Evolutionary conservation across 2,888 invertebrate species (phyloP).

Genomic region (Andrena chrysosceles): DNA sequence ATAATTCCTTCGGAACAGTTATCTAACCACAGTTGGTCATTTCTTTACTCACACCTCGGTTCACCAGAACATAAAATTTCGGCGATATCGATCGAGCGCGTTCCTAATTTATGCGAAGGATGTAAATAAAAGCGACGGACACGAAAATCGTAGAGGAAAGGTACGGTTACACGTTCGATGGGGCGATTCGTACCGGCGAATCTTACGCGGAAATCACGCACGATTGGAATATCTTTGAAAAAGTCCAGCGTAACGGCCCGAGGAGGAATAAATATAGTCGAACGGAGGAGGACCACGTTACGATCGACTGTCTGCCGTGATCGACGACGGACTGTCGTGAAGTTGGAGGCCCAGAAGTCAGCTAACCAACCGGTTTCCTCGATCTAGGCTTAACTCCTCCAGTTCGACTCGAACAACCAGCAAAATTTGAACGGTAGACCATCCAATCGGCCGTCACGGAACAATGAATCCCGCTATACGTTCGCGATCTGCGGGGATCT

Average conservation of each 20-base stretch:
- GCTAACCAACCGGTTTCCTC: slow-evolving; percentile 61
- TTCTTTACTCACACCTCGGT: not conserved
- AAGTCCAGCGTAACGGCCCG: not conserved
- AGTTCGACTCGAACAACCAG: slow-evolving; percentile 2
- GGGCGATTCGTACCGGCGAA: not conserved
- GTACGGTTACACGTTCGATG: not conserved
- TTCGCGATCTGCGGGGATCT: not conserved
- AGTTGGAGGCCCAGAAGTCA: slow-evolving; percentile 16
- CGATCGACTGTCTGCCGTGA: slow-evolving; percentile 37
- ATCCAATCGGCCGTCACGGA: not conserved
- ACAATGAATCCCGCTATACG: not conserved
- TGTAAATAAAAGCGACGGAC: not conserved
- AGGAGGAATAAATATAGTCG: slow-evolving; percentile 10
- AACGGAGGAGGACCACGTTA: slow-evolving; percentile 12
- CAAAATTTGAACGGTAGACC: slow-evolving; percentile 28
- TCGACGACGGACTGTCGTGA: slow-evolving; percentile 48
- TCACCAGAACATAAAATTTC: not conserved
- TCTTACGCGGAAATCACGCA: not conserved
- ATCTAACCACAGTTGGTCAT: not conserved
- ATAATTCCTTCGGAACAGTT: not conserved
- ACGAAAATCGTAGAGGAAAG: not conserved
- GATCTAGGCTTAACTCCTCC: slow-evolving; percentile 38
- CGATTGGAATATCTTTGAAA: slow-evolving; percentile 14
- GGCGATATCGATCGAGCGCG: slow-evolving; percentile 2
- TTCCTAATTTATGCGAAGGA: slow-evolving; percentile 8